Conservation (phyloP, 2,113 vertebrate genomes). For the Rhinolophus ferrumequinum region DNA sequence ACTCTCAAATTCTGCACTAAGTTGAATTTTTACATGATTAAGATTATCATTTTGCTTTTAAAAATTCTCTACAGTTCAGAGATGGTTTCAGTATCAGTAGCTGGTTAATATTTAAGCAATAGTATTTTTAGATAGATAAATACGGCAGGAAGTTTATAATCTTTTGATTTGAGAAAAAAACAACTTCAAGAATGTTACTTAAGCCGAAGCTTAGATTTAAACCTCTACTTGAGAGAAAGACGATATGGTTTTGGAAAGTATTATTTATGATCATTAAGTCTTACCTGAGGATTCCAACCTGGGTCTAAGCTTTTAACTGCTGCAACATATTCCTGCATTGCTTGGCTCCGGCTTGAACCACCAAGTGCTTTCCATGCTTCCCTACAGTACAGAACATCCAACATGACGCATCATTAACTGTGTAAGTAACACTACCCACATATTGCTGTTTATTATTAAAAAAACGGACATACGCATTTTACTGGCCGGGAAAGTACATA, state of each 20-base stretch:
- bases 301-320: constrained; percentile 94
- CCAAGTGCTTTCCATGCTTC: constrained; percentile 97
- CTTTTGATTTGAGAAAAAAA: constrained; percentile 38
- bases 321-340: constrained; percentile 96
- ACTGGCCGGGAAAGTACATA: not conserved
- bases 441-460: constrained; percentile 22
- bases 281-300: constrained; percentile 93
- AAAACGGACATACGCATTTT: not conserved
- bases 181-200: constrained; percentile 39
- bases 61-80: constrained; percentile 25
- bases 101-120: constrained; percentile 2
- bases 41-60: not conserved
- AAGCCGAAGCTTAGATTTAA: constrained; percentile 20
- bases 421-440: not conserved
- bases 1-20: constrained; percentile 47
- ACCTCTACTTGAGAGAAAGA: not conserved
- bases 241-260: not conserved
- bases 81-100: not conserved
- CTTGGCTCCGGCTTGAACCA: constrained; percentile 92
- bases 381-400: constrained; percentile 85
- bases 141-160: not conserved
- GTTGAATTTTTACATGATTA: not conserved
- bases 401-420: not conserved
- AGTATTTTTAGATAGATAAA: not conserved
- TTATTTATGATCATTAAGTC: not conserved